A percentile compares a stretch with the other conserved stretches of the same genome.
These are phyloP conservation scores for Athene cunicularia DNA, from an alignment of 2,113 vertebrate species.

Conservation along the genomic window DNA sequence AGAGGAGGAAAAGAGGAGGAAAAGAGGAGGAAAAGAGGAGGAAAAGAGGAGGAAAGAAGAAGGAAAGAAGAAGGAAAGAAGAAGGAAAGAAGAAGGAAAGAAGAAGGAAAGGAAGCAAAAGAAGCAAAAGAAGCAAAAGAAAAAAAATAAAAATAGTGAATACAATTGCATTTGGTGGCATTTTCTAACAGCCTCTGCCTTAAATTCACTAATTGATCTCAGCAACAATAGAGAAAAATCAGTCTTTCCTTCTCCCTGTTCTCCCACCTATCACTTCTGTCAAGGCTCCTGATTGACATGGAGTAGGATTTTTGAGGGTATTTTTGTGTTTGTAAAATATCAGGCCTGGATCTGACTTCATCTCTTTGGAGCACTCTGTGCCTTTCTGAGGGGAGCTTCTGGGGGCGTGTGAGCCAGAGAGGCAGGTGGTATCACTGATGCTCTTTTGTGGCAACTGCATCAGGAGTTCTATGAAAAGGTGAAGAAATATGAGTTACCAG, in stretches of 20 bases:
- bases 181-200: neutral
- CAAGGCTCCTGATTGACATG: neutral
- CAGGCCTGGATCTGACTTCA: neutral
- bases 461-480: neutral
- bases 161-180: neutral
- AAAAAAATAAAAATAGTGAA: neutral
- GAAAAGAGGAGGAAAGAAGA: too few species aligned
- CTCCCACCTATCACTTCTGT: neutral
- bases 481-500: neutral
- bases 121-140: too few species aligned
- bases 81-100: fast-evolving
- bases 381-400: neutral
- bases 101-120: fast-evolving
- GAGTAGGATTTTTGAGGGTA: conserved; percentile 25
- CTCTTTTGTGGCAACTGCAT: neutral
- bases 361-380: neutral
- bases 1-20: fast-evolving
- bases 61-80: fast-evolving
- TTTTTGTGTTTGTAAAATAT: conserved; percentile 25
- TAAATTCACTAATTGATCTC: neutral
- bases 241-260: neutral
- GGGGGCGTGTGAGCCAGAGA: neutral
- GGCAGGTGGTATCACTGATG: neutral
- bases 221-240: neutral
- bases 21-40: too few species aligned